Conservation (phyloP, 1,140 invertebrate genomes). For the Proctacanthus coquilletti region DNA sequence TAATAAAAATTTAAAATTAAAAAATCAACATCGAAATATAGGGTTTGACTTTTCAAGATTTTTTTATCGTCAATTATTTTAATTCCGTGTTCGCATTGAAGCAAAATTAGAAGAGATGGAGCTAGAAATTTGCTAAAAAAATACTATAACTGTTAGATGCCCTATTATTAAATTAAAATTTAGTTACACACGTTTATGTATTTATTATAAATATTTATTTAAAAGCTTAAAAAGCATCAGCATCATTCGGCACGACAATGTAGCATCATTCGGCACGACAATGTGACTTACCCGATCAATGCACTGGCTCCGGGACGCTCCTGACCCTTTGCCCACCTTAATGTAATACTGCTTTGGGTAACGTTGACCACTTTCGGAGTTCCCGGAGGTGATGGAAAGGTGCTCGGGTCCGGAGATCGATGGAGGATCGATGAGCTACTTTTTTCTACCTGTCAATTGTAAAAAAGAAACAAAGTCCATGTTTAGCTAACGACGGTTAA, state of each 20-base stretch:
- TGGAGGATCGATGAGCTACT: constrained; percentile 46
- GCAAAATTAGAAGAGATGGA: too few relatives aligned
- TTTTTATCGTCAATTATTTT: too few relatives aligned
- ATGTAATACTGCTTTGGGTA: constrained; percentile 57
- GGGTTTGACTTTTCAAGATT: too few relatives aligned
- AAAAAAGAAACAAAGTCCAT: not conserved
- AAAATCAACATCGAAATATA: too few relatives aligned
- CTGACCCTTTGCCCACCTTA: constrained; percentile 59
- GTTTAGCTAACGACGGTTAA: too few relatives aligned
- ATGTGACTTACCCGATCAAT: constrained; percentile 22
- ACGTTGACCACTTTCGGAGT: constrained; percentile 58
- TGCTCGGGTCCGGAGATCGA: constrained; percentile 56
- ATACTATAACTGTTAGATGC: not conserved
- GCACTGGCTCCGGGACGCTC: constrained; percentile 35
- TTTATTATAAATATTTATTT: not conserved
- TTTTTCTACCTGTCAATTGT: constrained; percentile 29
- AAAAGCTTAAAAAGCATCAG: constrained; percentile 1
- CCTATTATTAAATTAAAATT: not conserved
- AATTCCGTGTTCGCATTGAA: too few relatives aligned
- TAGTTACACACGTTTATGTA: not conserved
- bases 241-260: not conserved
- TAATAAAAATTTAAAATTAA: too few relatives aligned
- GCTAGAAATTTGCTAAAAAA: too few relatives aligned
- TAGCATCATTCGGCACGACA: not conserved
- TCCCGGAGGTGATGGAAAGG: constrained; percentile 61